Base-by-base conservation (phyloP, 2,888 invertebrate species). In the Drosophila subsilvestris region DNA sequence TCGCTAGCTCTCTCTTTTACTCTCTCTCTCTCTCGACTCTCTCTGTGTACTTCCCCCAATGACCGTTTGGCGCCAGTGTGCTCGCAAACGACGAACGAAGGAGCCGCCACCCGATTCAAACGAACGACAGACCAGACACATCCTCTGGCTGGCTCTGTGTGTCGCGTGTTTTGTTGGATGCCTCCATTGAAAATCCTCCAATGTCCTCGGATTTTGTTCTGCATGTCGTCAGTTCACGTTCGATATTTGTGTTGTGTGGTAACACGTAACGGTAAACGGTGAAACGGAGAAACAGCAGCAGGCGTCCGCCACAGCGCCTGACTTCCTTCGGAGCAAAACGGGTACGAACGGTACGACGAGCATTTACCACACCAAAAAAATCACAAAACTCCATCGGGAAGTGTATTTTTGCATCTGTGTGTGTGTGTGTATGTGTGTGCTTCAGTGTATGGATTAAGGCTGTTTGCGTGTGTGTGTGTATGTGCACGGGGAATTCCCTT, bases 171-270 rank as follows among this genome's bases (percentile, higher is more conserved):
- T 37, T n/a, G 37, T 37, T 67, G 67, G 80, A 66, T 71, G 74
- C 58, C 59, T 37, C 37, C 14, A 12, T 6, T 37, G 37, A 37
- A 37, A 37, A 37, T 37, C 37, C 37, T 37, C n/a, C 37, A 37
- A 37, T 37, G 37, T 37, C 37, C 37, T 37, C 37, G 37, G 37
- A 37, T 1, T 37, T 37, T 14, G n/a, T n/a, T 37, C 37, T 37
- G 6, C 37, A 2, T n/a, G 37, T 37, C 87, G 87, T 91, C 91
- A 92, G 91, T 92, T 90, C 90, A 90, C 89, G 90, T 91, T 90
- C 91, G 91, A 91, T 91, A 91, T 91, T 91, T 91, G 91, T 90
- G 89, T 90, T 90, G 91, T 90, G 90, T 92, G 90, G 91, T 91
- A 89, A 37, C 37, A n/a, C 37, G 37, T 37, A 37, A 84, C 90